Conservation (phyloP, 2,113 vertebrate species). For the Falcunculus frontatus region DNA sequence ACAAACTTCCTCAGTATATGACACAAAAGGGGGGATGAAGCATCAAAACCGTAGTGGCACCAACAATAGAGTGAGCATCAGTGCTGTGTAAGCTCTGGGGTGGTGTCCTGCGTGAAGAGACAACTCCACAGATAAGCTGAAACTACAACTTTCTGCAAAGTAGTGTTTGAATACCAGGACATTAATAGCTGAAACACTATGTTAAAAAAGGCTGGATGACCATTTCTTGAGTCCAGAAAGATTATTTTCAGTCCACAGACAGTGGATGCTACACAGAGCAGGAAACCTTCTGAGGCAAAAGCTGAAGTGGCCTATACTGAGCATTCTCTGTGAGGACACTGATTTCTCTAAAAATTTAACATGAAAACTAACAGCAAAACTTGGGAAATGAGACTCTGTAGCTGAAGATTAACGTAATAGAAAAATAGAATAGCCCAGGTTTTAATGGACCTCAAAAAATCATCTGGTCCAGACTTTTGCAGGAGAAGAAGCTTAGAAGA, state of each 20-base stretch:
- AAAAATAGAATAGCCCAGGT: background rate
- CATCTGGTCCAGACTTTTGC: background rate
- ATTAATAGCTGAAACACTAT: background rate
- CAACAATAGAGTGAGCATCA: background rate
- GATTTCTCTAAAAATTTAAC: background rate
- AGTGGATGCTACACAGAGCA: background rate
- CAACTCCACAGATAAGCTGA: background rate
- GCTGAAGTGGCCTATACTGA: background rate
- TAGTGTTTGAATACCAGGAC: background rate
- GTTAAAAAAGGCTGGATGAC: background rate
- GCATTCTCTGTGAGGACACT: fast-evolving
- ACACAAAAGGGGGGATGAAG: background rate
- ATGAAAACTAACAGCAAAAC: background rate
- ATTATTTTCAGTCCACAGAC: background rate
- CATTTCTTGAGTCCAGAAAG: background rate
- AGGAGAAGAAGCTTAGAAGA: background rate
- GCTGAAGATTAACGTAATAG: background rate
- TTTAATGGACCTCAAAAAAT: background rate
- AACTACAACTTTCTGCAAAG: background rate
- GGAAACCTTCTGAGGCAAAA: background rate
- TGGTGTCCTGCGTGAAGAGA: background rate
- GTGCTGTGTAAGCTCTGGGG: background rate
- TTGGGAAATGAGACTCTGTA: background rate
- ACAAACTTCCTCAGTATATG: background rate
- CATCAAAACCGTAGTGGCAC: background rate